Evolutionary conservation across 2,113 vertebrate genomes (phyloP), one percentile per base, ranked within the genome.

Genomic region (Grammomys dolichurus): DNA sequence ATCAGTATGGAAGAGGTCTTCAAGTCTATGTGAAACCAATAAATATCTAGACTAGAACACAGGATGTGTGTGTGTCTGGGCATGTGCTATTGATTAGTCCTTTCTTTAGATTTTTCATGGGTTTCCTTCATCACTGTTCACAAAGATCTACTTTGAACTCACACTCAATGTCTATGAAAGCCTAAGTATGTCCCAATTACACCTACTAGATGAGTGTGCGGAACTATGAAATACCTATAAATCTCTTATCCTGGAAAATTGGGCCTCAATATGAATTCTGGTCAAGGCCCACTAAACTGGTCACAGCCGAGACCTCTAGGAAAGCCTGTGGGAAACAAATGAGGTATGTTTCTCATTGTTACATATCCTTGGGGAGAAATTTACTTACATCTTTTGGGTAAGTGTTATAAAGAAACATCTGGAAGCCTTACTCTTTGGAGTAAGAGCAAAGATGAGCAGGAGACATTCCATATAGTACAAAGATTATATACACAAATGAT

Each of bases 171-270:
- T 73, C 28, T 82, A 36, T 31, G 54, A 78, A 94, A 88, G 48
- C 73, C 89, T 82, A 91, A 81, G 26, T 89, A 60, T 81, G n/a
- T 91, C 73, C 60, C 48, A 93, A 46, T 75, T 69, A 75, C 43
- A 96, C 63, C 40, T 85, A 96, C 12, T 87, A 69, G 73, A 80
- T 90, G 70, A 80, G 56, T 80, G 94, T 51, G 58, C 65, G 26
- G 43, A 90, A 95, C 40, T 76, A 90, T n/a, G 78, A 80, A 94
- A 84, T 70, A 56, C 43, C 82, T 91, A n/a, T 81, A 82, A 89
- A 87, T 91, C 46, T 86, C 56, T 70, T 67, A 24, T 31, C 48
- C 28, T 56, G 9, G 46, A 93, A 89, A 73, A 82, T 33, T n/a
- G 65, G n/a, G 13, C 51, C 7, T 28, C 5, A 77, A 9, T 76